These are phyloP conservation scores for Trachurus trachurus DNA, from an alignment of 2,797 vertebrate species.

Conservation along the genomic window DNA sequence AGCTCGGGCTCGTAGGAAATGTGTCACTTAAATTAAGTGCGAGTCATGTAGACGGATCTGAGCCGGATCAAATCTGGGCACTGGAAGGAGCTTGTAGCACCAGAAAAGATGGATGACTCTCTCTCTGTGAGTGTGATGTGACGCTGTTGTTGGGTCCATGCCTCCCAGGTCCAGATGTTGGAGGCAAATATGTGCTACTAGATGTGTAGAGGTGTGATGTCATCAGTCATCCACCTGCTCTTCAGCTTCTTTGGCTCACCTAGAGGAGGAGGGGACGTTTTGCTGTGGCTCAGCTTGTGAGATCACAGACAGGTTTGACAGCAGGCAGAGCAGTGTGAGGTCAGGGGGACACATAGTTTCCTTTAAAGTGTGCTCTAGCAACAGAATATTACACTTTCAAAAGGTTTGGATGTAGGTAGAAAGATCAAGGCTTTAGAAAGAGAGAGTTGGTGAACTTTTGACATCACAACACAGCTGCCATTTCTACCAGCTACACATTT, in stretches of 20 bases:
- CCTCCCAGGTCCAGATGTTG: neutral
- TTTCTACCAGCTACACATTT: no score
- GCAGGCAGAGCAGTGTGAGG: neutral
- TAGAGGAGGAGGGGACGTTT: neutral
- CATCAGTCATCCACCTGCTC: conserved; percentile 2
- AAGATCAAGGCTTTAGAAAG: neutral
- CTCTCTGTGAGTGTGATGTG: neutral
- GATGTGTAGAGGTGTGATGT: neutral
- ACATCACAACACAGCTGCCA: no score
- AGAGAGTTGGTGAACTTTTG: neutral
- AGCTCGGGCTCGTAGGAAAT: conserved; percentile 16
- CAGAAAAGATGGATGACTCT: neutral
- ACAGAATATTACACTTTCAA: neutral
- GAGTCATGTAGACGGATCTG: conserved; percentile 1
- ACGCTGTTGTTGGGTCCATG: neutral
- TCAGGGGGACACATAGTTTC: neutral
- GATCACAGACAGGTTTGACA: neutral
- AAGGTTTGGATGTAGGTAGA: no score
- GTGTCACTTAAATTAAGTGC: neutral
- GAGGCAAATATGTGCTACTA: no score
- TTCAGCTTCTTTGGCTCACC: neutral
- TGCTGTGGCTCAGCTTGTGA: neutral
- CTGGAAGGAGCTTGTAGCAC: neutral
- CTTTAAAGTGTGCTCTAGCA: neutral
- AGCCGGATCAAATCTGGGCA: neutral